These are phyloP conservation scores for Momotus momota DNA, from an alignment of 2,797 vertebrate species.

Conservation along the genomic window DNA sequence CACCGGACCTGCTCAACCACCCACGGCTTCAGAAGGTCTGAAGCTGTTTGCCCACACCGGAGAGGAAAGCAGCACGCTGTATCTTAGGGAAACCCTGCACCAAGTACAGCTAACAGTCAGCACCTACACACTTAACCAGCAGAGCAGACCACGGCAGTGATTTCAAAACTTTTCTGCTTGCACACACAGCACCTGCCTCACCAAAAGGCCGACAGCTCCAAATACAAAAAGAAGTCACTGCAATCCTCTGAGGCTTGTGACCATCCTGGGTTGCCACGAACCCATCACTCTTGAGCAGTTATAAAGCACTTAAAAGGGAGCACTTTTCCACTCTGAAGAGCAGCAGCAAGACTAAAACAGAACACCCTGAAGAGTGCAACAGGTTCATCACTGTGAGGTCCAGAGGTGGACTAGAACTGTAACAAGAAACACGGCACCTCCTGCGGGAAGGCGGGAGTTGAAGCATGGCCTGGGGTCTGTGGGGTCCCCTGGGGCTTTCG, in stretches of 20 bases:
- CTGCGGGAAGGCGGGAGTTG: neutral
- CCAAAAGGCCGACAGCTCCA: neutral
- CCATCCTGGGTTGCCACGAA: neutral
- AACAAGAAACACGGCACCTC: fast-evolving
- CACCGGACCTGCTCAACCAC: fast-evolving
- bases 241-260: neutral
- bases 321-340: neutral
- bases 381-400: fast-evolving
- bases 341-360: neutral
- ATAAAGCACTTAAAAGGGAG: neutral
- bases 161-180: neutral
- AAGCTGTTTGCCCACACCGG: neutral
- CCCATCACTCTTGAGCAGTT: fast-evolving
- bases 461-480: fast-evolving
- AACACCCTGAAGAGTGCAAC: neutral
- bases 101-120: neutral
- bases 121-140: neutral
- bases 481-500: neutral
- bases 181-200: neutral
- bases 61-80: fast-evolving
- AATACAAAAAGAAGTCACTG: fast-evolving
- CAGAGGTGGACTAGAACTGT: fast-evolving
- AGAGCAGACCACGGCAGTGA: neutral
- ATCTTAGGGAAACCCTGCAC: neutral
- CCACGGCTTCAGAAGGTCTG: fast-evolving